Percentiles rank a stretch among this genome's conserved stretches.
Conservation (phyloP, 2,888 invertebrate genomes). For the Zygogramma bicolorata region DNA sequence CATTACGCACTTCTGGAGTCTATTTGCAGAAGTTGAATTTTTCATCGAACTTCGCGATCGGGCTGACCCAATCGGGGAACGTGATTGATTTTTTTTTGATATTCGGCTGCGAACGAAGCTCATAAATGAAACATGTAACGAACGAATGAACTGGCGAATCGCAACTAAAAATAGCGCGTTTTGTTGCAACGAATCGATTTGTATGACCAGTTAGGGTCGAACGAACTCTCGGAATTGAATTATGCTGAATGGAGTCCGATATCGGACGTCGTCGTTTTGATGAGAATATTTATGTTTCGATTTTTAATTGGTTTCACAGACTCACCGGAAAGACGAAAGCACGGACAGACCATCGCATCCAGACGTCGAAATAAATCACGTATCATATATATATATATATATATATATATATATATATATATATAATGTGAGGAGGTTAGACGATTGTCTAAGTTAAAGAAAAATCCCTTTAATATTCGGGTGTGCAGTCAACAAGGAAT, state of each 20-base stretch:
- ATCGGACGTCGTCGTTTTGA: neutral
- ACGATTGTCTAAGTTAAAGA: no score
- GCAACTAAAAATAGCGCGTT: constrained; percentile 8
- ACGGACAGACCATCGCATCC: no score
- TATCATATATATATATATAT: no score
- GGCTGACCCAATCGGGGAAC: neutral
- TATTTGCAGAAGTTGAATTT: neutral
- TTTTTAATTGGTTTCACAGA: no score
- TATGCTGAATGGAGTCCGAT: neutral
- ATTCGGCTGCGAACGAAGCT: neutral
- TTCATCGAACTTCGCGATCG: neutral
- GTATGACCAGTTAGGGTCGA: neutral
- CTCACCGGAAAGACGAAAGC: no score
- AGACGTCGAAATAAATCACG: no score
- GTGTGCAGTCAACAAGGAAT: no score
- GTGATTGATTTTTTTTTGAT: constrained; percentile 3
- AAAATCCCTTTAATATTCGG: no score
- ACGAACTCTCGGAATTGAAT: neutral
- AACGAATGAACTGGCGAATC: neutral
- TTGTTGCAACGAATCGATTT: constrained; percentile 7
- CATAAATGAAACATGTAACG: constrained; percentile 11
- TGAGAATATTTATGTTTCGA: neutral
- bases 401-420: no score
- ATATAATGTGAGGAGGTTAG: no score
- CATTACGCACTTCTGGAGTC: neutral